Percentiles rank a stretch among this genome's conserved stretches.
Conservation (phyloP, 2,888 invertebrate species). For the Cephus nigrinus region DNA sequence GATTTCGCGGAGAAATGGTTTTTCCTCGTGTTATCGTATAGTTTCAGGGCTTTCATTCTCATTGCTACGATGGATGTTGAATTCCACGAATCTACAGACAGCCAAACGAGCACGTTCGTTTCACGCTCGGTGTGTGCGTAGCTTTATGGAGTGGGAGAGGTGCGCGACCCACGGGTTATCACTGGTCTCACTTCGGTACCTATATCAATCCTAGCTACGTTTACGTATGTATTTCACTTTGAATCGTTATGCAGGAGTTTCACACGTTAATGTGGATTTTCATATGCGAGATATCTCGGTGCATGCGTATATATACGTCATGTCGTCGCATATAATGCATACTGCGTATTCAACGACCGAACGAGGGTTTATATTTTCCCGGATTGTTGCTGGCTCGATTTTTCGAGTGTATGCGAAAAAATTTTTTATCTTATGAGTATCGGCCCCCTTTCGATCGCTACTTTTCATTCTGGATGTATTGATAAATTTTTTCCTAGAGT, state of each 20-base stretch:
- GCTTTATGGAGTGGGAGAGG: constrained; percentile 54
- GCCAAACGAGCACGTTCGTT: not conserved
- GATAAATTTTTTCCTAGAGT: not conserved
- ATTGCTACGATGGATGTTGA: not conserved
- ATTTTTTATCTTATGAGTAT: not conserved
- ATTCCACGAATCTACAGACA: not conserved
- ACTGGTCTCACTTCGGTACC: constrained; percentile 50
- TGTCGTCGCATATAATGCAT: not conserved
- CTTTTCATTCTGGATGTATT: not conserved
- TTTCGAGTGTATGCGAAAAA: not conserved
- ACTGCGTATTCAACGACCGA: not conserved
- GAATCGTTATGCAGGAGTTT: constrained; percentile 17
- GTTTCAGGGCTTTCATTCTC: not conserved
- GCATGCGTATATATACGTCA: not conserved
- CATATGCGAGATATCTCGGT: not conserved
- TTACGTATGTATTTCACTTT: constrained; percentile 9
- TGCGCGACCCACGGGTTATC: constrained; percentile 62
- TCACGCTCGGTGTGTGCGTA: constrained; percentile 20
- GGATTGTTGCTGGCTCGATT: not conserved
- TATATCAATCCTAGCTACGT: constrained; percentile 49
- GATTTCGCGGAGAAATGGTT: not conserved
- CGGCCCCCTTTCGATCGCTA: not conserved
- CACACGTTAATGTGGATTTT: constrained; percentile 16
- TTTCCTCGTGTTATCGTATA: not conserved
- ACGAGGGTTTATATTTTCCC: not conserved